Conservation (phyloP, 1,140 invertebrate species). For the Solen grandis region DNA sequence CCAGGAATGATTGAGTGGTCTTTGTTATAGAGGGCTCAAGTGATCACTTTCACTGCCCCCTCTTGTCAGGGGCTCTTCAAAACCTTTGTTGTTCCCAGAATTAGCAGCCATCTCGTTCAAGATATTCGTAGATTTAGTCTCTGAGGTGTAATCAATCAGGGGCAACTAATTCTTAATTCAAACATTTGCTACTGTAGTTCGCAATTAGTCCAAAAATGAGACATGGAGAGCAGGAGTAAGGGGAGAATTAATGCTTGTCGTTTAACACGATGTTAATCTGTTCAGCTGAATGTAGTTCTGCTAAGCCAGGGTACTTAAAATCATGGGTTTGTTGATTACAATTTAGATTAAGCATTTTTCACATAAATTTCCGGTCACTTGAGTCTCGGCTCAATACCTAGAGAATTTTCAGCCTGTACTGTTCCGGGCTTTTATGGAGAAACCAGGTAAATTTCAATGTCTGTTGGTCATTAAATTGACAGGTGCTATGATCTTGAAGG, state of each 20-base stretch:
- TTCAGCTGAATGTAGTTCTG: no score
- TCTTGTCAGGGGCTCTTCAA: neutral
- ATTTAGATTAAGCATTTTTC: conserved; percentile 11
- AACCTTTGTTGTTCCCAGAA: neutral
- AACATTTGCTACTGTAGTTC: neutral
- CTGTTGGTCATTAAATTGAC: conserved; percentile 11
- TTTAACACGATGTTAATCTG: no score
- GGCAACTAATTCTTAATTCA: neutral
- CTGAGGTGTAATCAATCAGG: neutral
- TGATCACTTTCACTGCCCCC: neutral
- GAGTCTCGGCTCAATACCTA: neutral
- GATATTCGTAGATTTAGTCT: neutral
- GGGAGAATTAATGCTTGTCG: no score
- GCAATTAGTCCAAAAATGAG: no score
- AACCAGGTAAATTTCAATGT: neutral
- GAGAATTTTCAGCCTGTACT: neutral
- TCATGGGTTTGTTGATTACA: no score
- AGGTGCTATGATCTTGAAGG: conserved; percentile 23
- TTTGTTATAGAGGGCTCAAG: no score
- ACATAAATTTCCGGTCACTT: conserved; percentile 16
- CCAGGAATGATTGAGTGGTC: no score
- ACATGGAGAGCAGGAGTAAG: no score
- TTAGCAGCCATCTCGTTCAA: neutral
- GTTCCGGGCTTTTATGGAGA: neutral
- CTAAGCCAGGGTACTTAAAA: no score